A percentile compares a stretch with the other conserved stretches of the same genome.
These are phyloP conservation scores for Aleiodes testaceus DNA, from an alignment of 2,888 invertebrate species.

Conservation along the genomic window DNA sequence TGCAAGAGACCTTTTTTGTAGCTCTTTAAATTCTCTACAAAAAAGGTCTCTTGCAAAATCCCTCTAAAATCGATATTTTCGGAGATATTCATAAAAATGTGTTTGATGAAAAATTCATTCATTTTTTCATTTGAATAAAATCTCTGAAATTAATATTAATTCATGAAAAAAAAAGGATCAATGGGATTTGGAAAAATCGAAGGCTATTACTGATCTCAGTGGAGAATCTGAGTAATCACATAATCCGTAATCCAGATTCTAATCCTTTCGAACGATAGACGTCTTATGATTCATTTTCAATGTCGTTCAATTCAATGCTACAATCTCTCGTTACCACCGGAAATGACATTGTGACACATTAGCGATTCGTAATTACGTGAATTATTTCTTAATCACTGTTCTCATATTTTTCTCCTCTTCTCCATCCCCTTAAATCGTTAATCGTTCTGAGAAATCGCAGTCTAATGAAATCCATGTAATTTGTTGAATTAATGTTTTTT, in stretches of 20 bases:
- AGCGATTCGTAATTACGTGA: slow-evolving; percentile 2
- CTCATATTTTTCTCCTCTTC: not conserved
- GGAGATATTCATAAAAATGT: no score
- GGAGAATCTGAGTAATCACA: slow-evolving; percentile 4
- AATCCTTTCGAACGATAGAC: not conserved
- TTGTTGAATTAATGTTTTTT: no score
- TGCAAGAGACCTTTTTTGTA: no score
- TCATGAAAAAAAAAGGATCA: not conserved
- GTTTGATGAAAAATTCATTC: no score
- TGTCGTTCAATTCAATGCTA: slow-evolving; percentile 34
- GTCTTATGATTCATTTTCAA: slow-evolving; percentile 33
- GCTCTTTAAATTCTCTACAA: no score
- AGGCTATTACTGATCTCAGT: slow-evolving; percentile 1
- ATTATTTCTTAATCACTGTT: not conserved
- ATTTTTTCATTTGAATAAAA: no score
- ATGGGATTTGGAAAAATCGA: not conserved
- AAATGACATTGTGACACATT: slow-evolving; percentile 28
- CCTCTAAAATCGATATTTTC: no score
- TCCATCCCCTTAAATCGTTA: not conserved
- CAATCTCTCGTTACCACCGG: slow-evolving; percentile 38
- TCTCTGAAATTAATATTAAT: no score
- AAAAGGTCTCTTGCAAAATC: no score
- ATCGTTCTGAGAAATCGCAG: no score
- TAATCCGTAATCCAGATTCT: slow-evolving; percentile 8
- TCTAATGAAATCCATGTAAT: no score